phyloP scores from a whole-genome alignment of 2,113 vertebrate genomes.

The Monopterus albus region DNA sequence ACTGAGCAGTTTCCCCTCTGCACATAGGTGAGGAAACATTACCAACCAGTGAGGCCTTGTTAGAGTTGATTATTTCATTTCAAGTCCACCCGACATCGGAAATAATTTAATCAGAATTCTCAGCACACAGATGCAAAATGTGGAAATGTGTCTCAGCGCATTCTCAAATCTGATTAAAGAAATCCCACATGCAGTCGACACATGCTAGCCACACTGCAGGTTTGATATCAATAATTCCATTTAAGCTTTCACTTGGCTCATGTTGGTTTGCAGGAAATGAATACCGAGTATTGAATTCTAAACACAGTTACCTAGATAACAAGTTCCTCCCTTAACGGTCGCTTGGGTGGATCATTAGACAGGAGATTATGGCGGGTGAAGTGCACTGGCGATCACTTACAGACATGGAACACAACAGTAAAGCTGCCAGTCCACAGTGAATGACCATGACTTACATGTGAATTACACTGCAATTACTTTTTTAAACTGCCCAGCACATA shows the following conservation, averaged over 20 bases:
- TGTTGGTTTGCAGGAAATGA: slow-evolving; percentile 42
- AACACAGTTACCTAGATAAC: slow-evolving; percentile 46
- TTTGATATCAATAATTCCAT: slow-evolving; percentile 51
- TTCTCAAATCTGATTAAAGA: slow-evolving; percentile 52
- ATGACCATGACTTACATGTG: too few relatives aligned
- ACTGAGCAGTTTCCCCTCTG: not conserved
- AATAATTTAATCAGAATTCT: slow-evolving; percentile 32
- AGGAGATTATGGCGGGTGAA: slow-evolving; percentile 3
- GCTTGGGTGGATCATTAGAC: slow-evolving; percentile 22
- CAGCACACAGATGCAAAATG: slow-evolving; percentile 6
- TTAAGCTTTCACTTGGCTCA: slow-evolving; percentile 12
- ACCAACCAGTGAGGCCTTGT: not conserved
- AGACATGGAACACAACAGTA: not conserved
- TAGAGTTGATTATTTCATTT: slow-evolving; percentile 17
- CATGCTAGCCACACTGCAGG: not conserved
- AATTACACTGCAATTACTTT: too few relatives aligned
- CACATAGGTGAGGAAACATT: slow-evolving; percentile 9
- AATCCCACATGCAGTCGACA: slow-evolving; percentile 16
- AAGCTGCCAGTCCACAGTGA: not conserved
- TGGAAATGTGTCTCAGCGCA: slow-evolving; percentile 29
- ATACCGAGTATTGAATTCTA: slow-evolving; percentile 35
- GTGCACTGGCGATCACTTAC: not conserved
- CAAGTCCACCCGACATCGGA: not conserved
- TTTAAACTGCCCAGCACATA: too few relatives aligned
- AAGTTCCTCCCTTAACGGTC: not conserved